A percentile compares a stretch with the other conserved stretches of the same genome.
These are phyloP conservation scores for Anastrepha obliqua DNA, from an alignment of 1,140 invertebrate genomes.

Conservation along the genomic window DNA sequence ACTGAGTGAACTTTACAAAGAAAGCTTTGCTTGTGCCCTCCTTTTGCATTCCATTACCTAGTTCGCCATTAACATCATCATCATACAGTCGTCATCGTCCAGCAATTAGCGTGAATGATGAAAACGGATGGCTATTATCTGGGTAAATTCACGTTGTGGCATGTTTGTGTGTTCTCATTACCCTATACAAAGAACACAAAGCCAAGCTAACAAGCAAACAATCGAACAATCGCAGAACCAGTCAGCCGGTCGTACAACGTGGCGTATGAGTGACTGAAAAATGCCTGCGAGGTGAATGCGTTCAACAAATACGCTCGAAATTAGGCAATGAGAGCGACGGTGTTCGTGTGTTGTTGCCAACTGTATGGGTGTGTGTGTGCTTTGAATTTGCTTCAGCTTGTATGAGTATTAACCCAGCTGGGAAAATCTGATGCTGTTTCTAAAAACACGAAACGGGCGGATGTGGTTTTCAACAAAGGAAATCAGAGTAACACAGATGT, in stretches of 20 bases:
- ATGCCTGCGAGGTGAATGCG: slow-evolving; percentile 48
- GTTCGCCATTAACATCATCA: neutral
- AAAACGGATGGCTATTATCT: slow-evolving; percentile 46
- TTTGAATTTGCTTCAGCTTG: neutral
- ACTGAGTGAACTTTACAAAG: neutral
- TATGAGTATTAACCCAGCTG: neutral
- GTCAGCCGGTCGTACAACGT: neutral
- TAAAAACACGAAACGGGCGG: neutral
- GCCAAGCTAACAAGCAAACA: neutral
- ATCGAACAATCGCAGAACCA: neutral
- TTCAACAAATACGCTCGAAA: slow-evolving; percentile 29
- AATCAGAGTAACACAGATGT: no score
- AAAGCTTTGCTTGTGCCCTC: neutral
- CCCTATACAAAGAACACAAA: neutral
- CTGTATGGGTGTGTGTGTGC: neutral
- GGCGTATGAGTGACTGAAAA: slow-evolving; percentile 33
- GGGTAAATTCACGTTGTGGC: neutral
- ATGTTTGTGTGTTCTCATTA: slow-evolving; percentile 33
- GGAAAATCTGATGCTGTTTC: neutral
- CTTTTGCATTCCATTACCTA: neutral
- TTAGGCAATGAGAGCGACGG: slow-evolving; percentile 10
- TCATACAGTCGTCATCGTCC: neutral
- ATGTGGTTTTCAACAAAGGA: no score
- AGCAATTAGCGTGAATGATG: slow-evolving; percentile 39
- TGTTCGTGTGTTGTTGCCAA: neutral